phyloP scores from a whole-genome alignment of 2,797 vertebrate genomes.

The Sternotherus odoratus region DNA sequence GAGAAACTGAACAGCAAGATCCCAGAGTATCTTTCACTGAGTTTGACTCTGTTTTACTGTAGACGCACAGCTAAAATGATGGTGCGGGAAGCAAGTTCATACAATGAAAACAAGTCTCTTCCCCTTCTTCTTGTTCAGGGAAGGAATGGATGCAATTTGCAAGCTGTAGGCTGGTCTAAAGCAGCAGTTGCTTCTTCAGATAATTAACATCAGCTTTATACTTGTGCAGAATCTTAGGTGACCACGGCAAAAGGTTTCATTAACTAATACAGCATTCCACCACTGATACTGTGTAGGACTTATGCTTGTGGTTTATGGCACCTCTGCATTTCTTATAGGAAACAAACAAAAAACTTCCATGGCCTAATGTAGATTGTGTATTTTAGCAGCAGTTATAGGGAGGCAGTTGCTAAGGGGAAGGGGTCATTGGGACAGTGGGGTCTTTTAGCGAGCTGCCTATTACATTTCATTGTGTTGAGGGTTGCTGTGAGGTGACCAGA shows the following conservation, averaged over 20 bases:
- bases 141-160: slow-evolving; percentile 1
- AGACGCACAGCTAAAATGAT: slow-evolving; percentile 10
- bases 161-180: slow-evolving; percentile 47
- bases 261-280: slow-evolving; percentile 23
- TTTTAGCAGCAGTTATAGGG: not conserved
- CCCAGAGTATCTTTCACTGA: slow-evolving; percentile 27
- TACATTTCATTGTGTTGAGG: slow-evolving; percentile 6
- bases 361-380: not conserved
- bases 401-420: not conserved
- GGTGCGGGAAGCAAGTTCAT: not conserved
- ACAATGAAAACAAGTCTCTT: slow-evolving; percentile 9
- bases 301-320: not conserved
- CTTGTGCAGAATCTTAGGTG: slow-evolving; percentile 27
- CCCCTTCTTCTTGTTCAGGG: not conserved
- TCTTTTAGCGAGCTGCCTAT: not conserved
- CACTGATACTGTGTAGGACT: not conserved
- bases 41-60: slow-evolving; percentile 23
- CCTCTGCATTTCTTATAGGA: not conserved
- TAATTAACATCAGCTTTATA: slow-evolving; percentile 31
- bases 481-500: not conserved
- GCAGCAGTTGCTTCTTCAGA: slow-evolving; percentile 39
- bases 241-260: not conserved
- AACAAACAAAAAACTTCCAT: not conserved
- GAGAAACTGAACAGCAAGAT: slow-evolving; percentile 23
- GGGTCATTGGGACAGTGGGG: accelerated